These are phyloP conservation scores for Eclectus roratus DNA, from an alignment of 2,113 vertebrate genomes.

Conservation along the genomic window DNA sequence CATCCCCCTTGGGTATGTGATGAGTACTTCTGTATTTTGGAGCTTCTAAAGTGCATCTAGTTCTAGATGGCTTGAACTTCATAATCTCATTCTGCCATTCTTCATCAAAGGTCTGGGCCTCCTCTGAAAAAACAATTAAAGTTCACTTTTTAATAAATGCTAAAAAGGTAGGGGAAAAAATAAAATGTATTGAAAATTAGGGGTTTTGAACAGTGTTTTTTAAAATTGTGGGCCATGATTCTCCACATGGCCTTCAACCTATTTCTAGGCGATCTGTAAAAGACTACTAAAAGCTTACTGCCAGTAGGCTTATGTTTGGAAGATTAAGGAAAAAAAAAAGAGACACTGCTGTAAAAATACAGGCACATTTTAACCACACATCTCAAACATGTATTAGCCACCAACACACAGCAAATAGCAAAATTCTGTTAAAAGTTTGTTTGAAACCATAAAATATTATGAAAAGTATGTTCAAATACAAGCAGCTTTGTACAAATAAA, in stretches of 20 bases:
- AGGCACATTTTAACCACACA: not conserved
- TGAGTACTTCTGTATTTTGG: constrained; percentile 45
- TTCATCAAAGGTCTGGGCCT: constrained; percentile 85
- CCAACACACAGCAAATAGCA: not conserved
- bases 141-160: not conserved
- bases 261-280: not conserved
- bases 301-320: not conserved
- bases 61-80: constrained; percentile 71
- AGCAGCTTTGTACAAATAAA: not conserved
- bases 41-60: constrained; percentile 58
- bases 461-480: not conserved
- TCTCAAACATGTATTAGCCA: not conserved
- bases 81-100: constrained; percentile 88
- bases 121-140: constrained; percentile 71
- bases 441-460: not conserved
- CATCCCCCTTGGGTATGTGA: constrained; percentile 24
- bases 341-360: not conserved
- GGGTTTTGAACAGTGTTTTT: not conserved
- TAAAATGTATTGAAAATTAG: too few relatives aligned
- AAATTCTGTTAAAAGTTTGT: not conserved
- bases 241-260: not conserved
- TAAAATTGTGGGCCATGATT: not conserved
- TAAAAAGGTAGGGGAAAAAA: not conserved
- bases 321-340: not conserved
- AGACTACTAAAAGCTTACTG: not conserved